These are phyloP conservation scores for Sphaerophoria rueppellii DNA, from an alignment of 2,888 invertebrate species.

Conservation along the genomic window DNA sequence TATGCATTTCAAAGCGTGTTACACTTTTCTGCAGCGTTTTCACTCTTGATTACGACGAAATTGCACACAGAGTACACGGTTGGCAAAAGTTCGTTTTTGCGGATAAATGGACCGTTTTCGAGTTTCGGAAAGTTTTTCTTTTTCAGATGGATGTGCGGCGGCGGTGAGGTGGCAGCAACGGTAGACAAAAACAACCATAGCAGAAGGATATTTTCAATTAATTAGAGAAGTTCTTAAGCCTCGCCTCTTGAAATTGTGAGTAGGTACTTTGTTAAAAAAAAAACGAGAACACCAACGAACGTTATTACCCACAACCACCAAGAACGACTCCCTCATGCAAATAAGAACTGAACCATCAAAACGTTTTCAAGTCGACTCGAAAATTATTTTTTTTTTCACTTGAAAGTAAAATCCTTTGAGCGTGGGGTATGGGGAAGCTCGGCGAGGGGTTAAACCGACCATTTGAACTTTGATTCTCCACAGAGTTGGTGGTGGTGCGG, in stretches of 20 bases:
- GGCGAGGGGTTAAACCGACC: not conserved
- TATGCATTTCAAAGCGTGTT: constrained; percentile 50
- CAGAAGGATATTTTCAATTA: constrained; percentile 67
- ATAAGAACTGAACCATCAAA: constrained; percentile 18
- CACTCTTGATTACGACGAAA: not conserved
- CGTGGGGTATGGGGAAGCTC: too few species aligned
- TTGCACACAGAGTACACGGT: constrained; percentile 6
- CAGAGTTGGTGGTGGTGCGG: not conserved
- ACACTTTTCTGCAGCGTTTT: constrained; percentile 47
- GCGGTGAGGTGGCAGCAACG: not conserved
- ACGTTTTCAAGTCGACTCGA: not conserved
- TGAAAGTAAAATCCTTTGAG: constrained; percentile 2
- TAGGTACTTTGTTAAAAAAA: constrained; percentile 11
- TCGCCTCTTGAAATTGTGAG: constrained; percentile 44
- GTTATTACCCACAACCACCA: too few species aligned
- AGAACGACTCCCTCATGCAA: constrained; percentile 33
- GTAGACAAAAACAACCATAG: not conserved
- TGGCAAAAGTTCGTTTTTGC: constrained; percentile 7
- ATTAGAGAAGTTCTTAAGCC: constrained; percentile 65
- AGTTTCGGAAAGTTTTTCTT: constrained; percentile 38
- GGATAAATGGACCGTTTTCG: constrained; percentile 57
- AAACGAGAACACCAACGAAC: not conserved
- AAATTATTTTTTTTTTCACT: constrained; percentile 32
- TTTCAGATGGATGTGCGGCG: not conserved
- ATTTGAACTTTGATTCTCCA: constrained; percentile 1